Base-by-base conservation (phyloP, 2,113 vertebrate species). In the Sapayoa aenigma region DNA sequence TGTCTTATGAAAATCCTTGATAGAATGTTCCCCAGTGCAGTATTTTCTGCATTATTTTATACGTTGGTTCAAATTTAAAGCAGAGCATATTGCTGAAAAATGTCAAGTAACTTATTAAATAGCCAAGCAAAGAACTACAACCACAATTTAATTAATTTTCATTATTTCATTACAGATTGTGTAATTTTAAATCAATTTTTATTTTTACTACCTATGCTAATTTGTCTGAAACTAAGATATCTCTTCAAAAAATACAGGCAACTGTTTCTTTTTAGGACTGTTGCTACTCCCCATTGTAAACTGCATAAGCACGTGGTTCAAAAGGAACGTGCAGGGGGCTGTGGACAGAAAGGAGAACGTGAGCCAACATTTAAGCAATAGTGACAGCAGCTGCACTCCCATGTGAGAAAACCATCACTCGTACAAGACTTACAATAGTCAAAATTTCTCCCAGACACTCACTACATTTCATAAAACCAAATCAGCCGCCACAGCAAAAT, bases 41-140 rank as follows among this genome's bases (percentile, higher is more conserved):
- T 88, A 75, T 92, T 92, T 93, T 90, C 83, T 65, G 7, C 75
- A 44, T 77, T 96, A 46, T 89, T 95, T 94, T 90, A 65, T 86
- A 72, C 65, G 74, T 56, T 50, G 20, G 25, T 82, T 95, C 66
- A 53, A 60, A 82, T 84, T 95, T 67, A 72, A 56, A 81, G 85
- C 56, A 76, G 66, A 90, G 37, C 37, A 37, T 66, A 74, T 74
- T 68, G 60, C 60, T 92, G 23, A 84, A 84, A 90, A 77, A 88
- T 27, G 52, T 56, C 68, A 78, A 39, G 42, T 44, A 80, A 74
- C 25, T 79, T 66, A 83, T 37, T 74, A 50, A 83, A 50, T n/a
- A 91, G 50, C 35, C n/a, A 78, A 80, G 79, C 52, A 63, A 77
- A 86, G 52, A 91, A 68, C 72, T 60, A 33, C 75, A 68, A 52